Conservation (phyloP, 2,888 invertebrate species). For the Drosophila trichaetosa region DNA sequence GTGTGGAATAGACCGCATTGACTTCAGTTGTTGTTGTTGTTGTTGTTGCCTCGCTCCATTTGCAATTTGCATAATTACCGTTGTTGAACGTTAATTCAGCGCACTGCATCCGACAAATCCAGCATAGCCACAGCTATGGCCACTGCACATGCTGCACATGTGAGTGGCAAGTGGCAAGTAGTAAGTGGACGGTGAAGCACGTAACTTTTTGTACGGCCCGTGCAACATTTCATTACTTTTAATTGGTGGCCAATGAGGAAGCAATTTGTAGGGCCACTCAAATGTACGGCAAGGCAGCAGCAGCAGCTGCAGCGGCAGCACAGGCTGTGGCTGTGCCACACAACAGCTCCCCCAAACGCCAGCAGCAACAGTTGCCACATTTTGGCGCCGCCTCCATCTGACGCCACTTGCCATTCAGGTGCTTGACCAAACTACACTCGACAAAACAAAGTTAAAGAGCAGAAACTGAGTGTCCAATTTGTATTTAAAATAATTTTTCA, state of each 20-base stretch:
- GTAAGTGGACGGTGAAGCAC: constrained; percentile 15
- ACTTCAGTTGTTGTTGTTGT: constrained; percentile 18
- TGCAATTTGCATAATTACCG: constrained; percentile 81
- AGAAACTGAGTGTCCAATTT: neutral
- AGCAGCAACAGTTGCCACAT: constrained; percentile 39
- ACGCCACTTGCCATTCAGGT: constrained; percentile 30
- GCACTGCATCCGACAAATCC: constrained; percentile 62
- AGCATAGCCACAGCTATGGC: constrained; percentile 28
- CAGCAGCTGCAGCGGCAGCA: neutral
- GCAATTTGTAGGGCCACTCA: constrained; percentile 73
- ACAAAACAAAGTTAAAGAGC: neutral
- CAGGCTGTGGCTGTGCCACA: neutral
- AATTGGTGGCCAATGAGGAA: constrained; percentile 79
- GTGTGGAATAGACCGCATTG: constrained; percentile 24
- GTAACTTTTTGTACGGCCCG: constrained; percentile 44
- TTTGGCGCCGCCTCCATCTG: constrained; percentile 26
- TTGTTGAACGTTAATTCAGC: constrained; percentile 77
- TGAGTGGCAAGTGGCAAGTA: constrained; percentile 29
- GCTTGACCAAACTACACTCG: constrained; percentile 11
- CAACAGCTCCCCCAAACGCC: neutral
- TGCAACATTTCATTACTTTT: constrained; percentile 76
- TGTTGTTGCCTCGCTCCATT: constrained; percentile 53
- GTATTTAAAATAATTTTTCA: neutral
- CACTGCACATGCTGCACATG: constrained; percentile 28
- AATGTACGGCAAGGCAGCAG: constrained; percentile 14